phyloP scores from a whole-genome alignment of 2,113 vertebrate genomes.

The Callithrix jacchus region DNA sequence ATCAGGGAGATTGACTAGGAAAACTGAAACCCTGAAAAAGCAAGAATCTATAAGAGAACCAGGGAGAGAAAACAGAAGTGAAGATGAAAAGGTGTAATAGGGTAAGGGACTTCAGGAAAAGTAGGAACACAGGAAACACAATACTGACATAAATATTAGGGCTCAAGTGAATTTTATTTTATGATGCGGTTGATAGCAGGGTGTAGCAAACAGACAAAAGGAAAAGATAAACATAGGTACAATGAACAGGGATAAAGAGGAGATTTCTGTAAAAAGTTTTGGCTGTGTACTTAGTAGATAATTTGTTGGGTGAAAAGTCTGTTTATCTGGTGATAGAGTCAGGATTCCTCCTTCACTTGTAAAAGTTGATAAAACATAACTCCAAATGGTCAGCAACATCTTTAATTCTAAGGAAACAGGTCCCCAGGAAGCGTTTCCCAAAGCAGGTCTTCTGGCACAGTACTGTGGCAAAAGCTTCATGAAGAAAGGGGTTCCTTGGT shows the following conservation, averaged over 20 bases:
- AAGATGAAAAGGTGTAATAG: not conserved
- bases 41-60: not conserved
- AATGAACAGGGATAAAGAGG: not conserved
- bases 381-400: not conserved
- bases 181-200: not conserved
- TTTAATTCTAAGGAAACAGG: not conserved
- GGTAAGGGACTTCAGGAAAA: not conserved
- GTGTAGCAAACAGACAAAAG: not conserved
- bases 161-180: conserved; percentile 4
- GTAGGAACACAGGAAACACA: not conserved
- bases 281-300: not conserved
- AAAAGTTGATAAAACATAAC: not conserved
- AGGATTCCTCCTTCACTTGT: not conserved
- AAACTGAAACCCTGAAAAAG: not conserved
- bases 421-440: not conserved
- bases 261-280: not conserved
- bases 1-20: not conserved
- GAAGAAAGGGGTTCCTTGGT: not conserved
- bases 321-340: not conserved
- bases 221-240: not conserved
- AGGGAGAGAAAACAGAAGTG: not conserved
- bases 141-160: not conserved
- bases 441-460: not conserved
- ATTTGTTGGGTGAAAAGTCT: not conserved
- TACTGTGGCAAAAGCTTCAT: not conserved